A percentile compares a stretch with the other conserved stretches of the same genome.
Conservation (phyloP, 2,797 vertebrate species). For the Channallabes apus region DNA sequence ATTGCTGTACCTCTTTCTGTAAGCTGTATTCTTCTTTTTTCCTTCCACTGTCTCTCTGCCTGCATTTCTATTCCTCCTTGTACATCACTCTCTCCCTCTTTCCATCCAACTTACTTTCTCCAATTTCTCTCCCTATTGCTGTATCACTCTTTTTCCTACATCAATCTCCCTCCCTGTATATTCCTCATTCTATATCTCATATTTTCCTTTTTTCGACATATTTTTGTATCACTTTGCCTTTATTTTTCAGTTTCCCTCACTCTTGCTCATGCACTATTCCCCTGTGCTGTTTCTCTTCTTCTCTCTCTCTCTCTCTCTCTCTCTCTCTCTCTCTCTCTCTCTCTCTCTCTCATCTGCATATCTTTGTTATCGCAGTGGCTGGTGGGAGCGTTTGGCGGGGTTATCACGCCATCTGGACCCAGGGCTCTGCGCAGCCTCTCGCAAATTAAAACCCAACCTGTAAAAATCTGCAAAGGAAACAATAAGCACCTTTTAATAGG, state of each 20-base stretch:
- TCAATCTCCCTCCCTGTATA: not conserved
- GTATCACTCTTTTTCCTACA: not conserved
- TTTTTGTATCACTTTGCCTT: not conserved
- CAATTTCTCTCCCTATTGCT: not conserved
- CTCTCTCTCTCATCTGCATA: constrained; percentile 87
- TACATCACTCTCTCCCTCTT: not conserved
- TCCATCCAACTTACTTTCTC: not conserved
- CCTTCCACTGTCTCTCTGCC: not conserved
- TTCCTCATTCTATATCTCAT: no score
- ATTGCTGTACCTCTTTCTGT: not conserved
- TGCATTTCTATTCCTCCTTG: constrained; percentile 39
- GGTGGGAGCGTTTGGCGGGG: constrained; percentile 85
- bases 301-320: constrained; percentile 31
- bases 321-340: constrained; percentile 50
- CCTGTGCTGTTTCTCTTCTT: constrained; percentile 42
- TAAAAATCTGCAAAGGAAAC: constrained; percentile 97
- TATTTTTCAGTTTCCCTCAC: constrained; percentile 36
- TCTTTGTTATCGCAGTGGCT: constrained; percentile 94
- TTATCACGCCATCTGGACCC: constrained; percentile 96
- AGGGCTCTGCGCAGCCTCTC: constrained; percentile 88
- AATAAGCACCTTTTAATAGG: constrained; percentile 99
- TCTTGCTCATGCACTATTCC: constrained; percentile 31
- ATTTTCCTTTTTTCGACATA: no score
- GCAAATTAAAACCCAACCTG: constrained; percentile 99
- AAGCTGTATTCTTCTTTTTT: no score